Conservation (phyloP, 92 coral and sea anemone genomes). For the Porites cylindrica region DNA sequence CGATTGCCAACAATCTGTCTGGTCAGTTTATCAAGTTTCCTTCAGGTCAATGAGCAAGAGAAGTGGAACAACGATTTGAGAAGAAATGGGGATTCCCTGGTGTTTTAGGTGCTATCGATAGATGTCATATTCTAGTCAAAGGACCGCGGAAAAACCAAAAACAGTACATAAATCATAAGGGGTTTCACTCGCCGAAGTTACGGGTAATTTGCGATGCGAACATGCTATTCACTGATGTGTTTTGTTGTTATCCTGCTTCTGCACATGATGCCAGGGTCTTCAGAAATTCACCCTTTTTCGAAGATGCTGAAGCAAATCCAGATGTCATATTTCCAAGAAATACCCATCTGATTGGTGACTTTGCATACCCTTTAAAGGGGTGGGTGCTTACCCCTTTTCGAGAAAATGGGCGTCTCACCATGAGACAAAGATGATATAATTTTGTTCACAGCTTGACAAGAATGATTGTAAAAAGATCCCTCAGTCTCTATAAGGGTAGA, state of each 20-base stretch:
- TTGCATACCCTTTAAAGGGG: slow-evolving; percentile 54
- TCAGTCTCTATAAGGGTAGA: no score
- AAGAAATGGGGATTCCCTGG: slow-evolving; percentile 46
- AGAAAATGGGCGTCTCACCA: no score
- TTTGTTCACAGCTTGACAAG: no score
- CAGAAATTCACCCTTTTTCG: slow-evolving; percentile 53
- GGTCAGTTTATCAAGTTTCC: slow-evolving; percentile 61
- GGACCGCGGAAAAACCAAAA: slow-evolving; percentile 50
- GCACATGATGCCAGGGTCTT: slow-evolving; percentile 59
- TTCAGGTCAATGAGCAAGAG: slow-evolving; percentile 44
- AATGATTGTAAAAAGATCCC: no score
- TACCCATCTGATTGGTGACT: slow-evolving; percentile 56
- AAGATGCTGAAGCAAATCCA: slow-evolving; percentile 28
- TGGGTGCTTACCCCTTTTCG: no score
- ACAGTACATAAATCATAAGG: slow-evolving; percentile 60
- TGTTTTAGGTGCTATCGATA: slow-evolving; percentile 27
- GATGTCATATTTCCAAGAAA: slow-evolving; percentile 39
- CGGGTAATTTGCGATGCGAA: slow-evolving; percentile 60
- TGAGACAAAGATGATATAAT: no score
- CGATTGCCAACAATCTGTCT: slow-evolving; percentile 46
- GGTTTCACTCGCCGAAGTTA: slow-evolving; percentile 47
- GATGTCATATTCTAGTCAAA: slow-evolving; percentile 58
- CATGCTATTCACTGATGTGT: slow-evolving; percentile 54
- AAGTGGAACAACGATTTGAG: slow-evolving; percentile 27
- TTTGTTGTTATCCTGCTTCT: slow-evolving; percentile 67